Conservation (phyloP, 2,113 vertebrate genomes). For the Anolis carolinensis region DNA sequence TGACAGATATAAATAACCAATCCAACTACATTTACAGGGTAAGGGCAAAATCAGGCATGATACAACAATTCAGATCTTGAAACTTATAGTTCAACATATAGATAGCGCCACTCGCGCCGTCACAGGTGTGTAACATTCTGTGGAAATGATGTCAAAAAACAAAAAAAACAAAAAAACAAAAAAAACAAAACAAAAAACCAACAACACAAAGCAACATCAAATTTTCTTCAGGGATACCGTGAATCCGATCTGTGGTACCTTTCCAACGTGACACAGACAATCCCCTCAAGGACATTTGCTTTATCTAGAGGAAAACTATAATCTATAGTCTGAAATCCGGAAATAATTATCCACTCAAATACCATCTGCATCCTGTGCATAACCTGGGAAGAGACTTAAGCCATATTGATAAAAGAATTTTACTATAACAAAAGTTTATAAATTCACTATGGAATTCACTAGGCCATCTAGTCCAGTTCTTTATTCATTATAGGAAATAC, state of each 20-base stretch:
- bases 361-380: conserved; percentile 66
- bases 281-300: conserved; percentile 67
- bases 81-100: no score
- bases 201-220: background rate
- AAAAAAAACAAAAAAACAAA: no score
- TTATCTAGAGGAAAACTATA: conserved; percentile 63
- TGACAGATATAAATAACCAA: no score
- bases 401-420: conserved; percentile 28
- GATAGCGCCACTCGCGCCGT: no score
- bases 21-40: no score
- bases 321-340: conserved; percentile 57
- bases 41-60: no score
- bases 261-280: conserved; percentile 64
- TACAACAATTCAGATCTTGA: no score
- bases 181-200: no score
- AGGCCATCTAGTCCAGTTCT: background rate
- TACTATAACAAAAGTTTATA: conserved; percentile 48
- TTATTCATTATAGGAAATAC: no score
- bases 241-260: conserved; percentile 42
- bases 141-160: background rate
- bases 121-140: fast-evolving
- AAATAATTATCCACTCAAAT: conserved; percentile 64
- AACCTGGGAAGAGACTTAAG: conserved; percentile 52
- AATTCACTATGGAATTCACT: background rate
- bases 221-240: conserved; percentile 4